A percentile compares a stretch with the other conserved stretches of the same genome.
Conservation (phyloP, 2,888 invertebrate species). For the Loripinus fragilis region DNA sequence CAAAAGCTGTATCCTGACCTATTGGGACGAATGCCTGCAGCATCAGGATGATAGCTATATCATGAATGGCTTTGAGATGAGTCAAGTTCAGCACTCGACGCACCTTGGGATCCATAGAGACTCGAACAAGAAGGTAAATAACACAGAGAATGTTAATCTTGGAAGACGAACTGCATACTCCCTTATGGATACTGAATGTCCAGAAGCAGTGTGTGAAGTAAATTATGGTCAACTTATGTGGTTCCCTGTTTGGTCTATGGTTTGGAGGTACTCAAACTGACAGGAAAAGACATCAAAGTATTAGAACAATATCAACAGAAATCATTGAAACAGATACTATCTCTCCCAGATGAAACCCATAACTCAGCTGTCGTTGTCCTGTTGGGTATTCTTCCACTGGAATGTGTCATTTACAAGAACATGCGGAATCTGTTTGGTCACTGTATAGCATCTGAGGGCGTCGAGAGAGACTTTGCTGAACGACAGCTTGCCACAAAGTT, state of each 20-base stretch:
- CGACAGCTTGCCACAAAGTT: neutral
- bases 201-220: neutral
- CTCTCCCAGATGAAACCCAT: no score
- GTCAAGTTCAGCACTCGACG: neutral
- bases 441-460: neutral
- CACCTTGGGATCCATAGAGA: neutral
- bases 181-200: neutral
- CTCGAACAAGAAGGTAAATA: neutral
- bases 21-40: neutral
- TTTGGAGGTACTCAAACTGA: neutral
- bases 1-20: neutral
- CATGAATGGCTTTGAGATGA: neutral
- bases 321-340: neutral
- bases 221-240: neutral
- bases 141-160: neutral
- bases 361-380: neutral
- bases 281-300: neutral
- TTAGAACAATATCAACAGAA: neutral
- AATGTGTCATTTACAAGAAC: neutral
- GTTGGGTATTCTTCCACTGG: neutral
- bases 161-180: neutral
- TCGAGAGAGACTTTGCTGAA: no score
- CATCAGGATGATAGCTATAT: neutral
- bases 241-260: neutral
- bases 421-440: neutral